A percentile compares a stretch with the other conserved stretches of the same genome.
Evolutionary conservation across 2,113 vertebrate genomes (phyloP).

Genomic region (Galemys pyrenaicus): DNA sequence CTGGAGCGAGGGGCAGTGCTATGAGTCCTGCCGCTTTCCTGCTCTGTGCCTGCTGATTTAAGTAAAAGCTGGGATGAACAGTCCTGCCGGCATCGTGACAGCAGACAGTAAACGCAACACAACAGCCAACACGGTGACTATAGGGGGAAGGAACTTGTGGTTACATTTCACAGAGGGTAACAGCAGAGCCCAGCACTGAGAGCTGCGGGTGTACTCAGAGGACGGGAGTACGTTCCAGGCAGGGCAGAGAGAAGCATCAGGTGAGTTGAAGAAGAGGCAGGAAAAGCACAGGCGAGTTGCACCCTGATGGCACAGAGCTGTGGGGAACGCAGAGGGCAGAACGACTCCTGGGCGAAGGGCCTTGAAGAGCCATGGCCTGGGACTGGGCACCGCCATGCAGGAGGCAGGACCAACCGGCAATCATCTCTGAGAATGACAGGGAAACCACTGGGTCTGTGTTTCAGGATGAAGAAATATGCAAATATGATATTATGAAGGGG

Average conservation of each 20-base stretch:
- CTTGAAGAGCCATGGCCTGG: neutral
- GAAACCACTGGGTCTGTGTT: neutral
- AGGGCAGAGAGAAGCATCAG: too few species aligned
- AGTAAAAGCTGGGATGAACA: neutral
- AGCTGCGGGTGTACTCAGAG: neutral
- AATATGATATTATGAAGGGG: constrained; percentile 38
- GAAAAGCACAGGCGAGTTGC: neutral
- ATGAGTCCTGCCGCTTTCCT: neutral
- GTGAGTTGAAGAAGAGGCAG: neutral
- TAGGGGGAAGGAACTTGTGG: neutral
- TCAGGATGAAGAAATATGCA: constrained; percentile 45
- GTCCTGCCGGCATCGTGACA: too few species aligned
- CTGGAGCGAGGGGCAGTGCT: neutral
- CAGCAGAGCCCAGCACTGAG: neutral
- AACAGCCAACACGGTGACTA: too few species aligned
- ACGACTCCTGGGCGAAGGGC: too few species aligned
- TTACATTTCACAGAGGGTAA: neutral
- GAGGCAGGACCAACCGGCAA: too few species aligned
- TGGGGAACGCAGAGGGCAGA: neutral
- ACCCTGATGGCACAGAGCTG: neutral
- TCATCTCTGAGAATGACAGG: too few species aligned
- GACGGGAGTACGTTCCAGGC: neutral
- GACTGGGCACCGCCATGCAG: neutral
- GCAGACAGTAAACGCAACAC: neutral
- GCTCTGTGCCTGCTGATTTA: neutral